A percentile compares a stretch with the other conserved stretches of the same genome.
phyloP scores from a whole-genome alignment of 2,113 vertebrate species.

The Rhinolophus ferrumequinum region DNA sequence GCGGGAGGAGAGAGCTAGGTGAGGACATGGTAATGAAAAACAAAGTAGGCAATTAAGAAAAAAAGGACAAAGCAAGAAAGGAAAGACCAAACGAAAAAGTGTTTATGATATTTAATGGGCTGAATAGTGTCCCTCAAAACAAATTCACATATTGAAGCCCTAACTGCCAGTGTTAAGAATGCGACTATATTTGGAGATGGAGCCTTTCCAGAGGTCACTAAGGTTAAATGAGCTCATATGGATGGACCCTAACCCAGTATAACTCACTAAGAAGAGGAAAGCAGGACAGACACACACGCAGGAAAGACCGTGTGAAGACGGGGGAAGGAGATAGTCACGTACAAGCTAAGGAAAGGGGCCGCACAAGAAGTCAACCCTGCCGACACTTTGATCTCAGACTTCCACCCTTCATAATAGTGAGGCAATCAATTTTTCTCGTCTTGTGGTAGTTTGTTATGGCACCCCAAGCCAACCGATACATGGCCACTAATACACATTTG shows the following conservation, averaged over 20 bases:
- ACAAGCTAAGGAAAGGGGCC: background rate
- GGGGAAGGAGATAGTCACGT: background rate
- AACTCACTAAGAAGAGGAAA: background rate
- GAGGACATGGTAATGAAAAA: background rate
- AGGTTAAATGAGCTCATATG: background rate
- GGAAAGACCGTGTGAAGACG: background rate
- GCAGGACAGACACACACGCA: background rate
- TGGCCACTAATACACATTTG: background rate
- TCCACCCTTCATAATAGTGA: background rate
- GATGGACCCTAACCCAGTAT: background rate
- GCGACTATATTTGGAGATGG: background rate
- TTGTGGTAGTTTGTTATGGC: background rate
- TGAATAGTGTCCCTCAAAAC: background rate
- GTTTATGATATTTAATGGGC: background rate
- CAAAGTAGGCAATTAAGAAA: background rate
- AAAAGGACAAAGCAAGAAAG: background rate
- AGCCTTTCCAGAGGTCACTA: background rate
- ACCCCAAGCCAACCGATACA: background rate
- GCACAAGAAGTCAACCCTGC: background rate
- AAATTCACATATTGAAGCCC: background rate
- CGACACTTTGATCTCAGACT: background rate
- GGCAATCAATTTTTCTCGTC: background rate
- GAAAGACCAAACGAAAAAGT: background rate
- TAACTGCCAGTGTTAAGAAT: background rate
- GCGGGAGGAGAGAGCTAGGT: background rate